Conservation (phyloP, 2,113 vertebrate genomes). For the Setophaga coronata region DNA sequence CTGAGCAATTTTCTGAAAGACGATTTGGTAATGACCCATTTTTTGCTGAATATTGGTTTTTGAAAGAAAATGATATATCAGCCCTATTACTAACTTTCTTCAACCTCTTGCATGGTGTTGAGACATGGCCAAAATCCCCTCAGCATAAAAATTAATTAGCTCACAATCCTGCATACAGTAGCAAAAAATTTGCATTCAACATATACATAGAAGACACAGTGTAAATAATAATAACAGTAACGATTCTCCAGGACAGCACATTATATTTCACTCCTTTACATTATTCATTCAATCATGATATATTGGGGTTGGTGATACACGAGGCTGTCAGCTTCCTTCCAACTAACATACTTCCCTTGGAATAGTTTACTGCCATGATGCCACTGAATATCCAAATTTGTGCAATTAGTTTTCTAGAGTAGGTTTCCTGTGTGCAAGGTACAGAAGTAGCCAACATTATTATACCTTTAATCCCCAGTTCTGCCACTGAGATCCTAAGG, state of each 20-base stretch:
- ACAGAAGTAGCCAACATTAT: not conserved
- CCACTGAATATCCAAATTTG: slow-evolving; percentile 31
- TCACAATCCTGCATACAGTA: slow-evolving; percentile 34
- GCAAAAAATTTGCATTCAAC: slow-evolving; percentile 38
- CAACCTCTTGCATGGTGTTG: not conserved
- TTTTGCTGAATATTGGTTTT: not conserved
- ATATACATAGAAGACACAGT: not conserved
- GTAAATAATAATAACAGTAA: slow-evolving; percentile 71
- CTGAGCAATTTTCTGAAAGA: not conserved
- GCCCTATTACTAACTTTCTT: slow-evolving; percentile 1
- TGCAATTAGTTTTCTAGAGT: not conserved
- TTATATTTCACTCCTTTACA: slow-evolving; percentile 34
- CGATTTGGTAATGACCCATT: not conserved
- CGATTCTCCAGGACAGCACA: not conserved
- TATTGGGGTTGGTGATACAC: slow-evolving; percentile 39
- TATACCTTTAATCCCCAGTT: not conserved
- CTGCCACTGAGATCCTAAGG: not conserved
- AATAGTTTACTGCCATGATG: slow-evolving; percentile 33
- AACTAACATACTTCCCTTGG: slow-evolving; percentile 12
- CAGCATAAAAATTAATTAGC: slow-evolving; percentile 44
- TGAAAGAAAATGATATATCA: slow-evolving; percentile 37
- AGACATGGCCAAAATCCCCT: slow-evolving; percentile 41
- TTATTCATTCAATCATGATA: slow-evolving; percentile 53
- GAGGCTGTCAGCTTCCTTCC: slow-evolving; percentile 20
- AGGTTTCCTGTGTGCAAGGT: not conserved